Conservation (phyloP, 1,140 invertebrate genomes). For the Drosophila santomea region DNA sequence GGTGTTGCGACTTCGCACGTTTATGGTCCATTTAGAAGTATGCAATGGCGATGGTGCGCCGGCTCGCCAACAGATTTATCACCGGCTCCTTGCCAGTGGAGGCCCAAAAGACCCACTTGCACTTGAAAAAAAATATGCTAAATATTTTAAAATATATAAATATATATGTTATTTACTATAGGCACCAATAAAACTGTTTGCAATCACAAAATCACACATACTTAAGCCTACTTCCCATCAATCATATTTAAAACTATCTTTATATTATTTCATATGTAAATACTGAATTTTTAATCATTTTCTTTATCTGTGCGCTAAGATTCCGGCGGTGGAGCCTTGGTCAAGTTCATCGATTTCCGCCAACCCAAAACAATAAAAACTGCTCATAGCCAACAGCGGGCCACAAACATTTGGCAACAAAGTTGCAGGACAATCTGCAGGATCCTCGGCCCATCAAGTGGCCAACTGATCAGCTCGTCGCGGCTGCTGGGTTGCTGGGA, state of each 20-base stretch:
- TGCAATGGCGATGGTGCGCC: conserved; percentile 76
- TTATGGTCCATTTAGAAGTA: conserved; percentile 82
- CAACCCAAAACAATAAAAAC: conserved; percentile 75
- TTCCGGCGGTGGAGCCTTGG: conserved; percentile 14
- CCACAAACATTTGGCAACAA: conserved; percentile 63
- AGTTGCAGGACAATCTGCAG: conserved; percentile 60
- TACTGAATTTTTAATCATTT: no score
- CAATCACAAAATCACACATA: no score
- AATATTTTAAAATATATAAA: neutral
- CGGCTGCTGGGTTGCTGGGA: neutral
- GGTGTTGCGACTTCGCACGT: conserved; percentile 77
- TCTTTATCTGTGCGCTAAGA: neutral
- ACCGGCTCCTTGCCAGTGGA: conserved; percentile 51
- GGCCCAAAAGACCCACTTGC: neutral
- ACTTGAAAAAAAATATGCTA: neutral
- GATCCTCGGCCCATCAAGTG: conserved; percentile 31
- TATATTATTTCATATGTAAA: no score
- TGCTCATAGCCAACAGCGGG: conserved; percentile 64
- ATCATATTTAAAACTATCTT: no score
- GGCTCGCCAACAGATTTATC: conserved; percentile 79
- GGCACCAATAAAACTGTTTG: neutral
- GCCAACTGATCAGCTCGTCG: conserved; percentile 39
- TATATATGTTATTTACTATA: no score
- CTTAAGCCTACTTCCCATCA: neutral
- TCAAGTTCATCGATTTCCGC: conserved; percentile 80